Base-by-base conservation (phyloP, 2,113 vertebrate species). In the Esox niger region DNA sequence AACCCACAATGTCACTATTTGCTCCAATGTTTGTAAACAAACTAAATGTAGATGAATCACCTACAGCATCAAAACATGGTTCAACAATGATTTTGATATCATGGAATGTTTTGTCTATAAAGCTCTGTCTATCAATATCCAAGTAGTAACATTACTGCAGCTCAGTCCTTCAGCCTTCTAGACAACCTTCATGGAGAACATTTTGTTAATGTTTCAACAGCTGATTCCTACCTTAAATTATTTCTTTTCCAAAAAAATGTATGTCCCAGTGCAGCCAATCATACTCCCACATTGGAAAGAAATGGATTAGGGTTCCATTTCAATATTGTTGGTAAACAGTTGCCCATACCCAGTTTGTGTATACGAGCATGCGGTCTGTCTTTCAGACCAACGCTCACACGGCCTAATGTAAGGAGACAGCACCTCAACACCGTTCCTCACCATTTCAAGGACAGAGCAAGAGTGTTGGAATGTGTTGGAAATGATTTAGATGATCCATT, bases 401-500 rank as follows among this genome's bases (percentile, higher is more conserved):
- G 33, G 46, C 46, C 32, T 9, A 2, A 35, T 60, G 33, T 30
- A 55, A 64, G 69, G 27, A 64, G n/a, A 43, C 38, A 43, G 17
- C 58, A 60, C 58, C 31, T 27, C 38, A 43, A 43, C 15, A 43
- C 17, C 17, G 11, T 43, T 43, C 38, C 15, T 43, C 17, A 15
- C 38, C 13, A 43, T 43, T 43, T 43, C n/a, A 43, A 79, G 70
- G 62, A 77, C 69, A 43, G 63, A 43, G 38, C 38, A 43, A 43
- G 38, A 17, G 38, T 43, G 38, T 43, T 43, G 1, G 38, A 43
- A 54, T 60, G 60, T 49, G 47, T 52, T 52, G 47, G 7, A 52
- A n/a, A 21, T 52, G n/a, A 64, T 66, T 62, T 25, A 63, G 11
- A 13, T 76, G 71, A 84, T 84, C 76, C 79, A 74, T 75, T 13